Percentiles rank a stretch among this genome's conserved stretches.
Conservation (phyloP, 2,113 vertebrate genomes). For the Esox niger region DNA sequence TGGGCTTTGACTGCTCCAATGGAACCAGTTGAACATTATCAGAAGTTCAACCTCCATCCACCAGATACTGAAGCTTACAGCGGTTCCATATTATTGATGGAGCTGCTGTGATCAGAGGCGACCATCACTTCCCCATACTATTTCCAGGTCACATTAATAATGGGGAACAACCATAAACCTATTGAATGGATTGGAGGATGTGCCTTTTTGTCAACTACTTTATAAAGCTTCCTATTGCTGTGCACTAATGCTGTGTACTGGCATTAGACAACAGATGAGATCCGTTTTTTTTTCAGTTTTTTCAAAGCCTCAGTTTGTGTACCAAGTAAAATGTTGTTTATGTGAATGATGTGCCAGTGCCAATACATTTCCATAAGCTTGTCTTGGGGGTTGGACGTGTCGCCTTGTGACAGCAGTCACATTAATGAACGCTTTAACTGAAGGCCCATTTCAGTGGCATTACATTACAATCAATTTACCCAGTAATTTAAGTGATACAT, state of each 20-base stretch:
- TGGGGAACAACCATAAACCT: not conserved
- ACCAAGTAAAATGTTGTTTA: not conserved
- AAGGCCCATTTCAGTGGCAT: not conserved
- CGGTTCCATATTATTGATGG: not conserved
- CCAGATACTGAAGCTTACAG: too few relatives aligned
- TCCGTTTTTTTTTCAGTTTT: not conserved
- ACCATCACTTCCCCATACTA: not conserved
- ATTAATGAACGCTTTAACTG: too few relatives aligned
- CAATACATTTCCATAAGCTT: not conserved
- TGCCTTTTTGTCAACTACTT: constrained; percentile 8
- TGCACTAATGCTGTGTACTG: not conserved
- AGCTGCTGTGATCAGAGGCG: not conserved
- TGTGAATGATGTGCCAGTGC: not conserved
- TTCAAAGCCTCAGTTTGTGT: not conserved
- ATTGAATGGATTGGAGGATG: constrained; percentile 3
- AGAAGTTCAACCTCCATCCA: too few relatives aligned
- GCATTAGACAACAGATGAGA: not conserved
- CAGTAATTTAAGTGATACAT: not conserved
- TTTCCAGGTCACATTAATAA: not conserved
- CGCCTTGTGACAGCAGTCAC: too few relatives aligned
- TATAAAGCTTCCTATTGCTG: constrained; percentile 3
- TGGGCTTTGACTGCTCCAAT: too few relatives aligned
- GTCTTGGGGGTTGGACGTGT: not conserved
- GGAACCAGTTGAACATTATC: too few relatives aligned
- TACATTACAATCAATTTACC: not conserved